phyloP scores from a whole-genome alignment of 2,888 invertebrate genomes.

The Charanyca ferruginea region DNA sequence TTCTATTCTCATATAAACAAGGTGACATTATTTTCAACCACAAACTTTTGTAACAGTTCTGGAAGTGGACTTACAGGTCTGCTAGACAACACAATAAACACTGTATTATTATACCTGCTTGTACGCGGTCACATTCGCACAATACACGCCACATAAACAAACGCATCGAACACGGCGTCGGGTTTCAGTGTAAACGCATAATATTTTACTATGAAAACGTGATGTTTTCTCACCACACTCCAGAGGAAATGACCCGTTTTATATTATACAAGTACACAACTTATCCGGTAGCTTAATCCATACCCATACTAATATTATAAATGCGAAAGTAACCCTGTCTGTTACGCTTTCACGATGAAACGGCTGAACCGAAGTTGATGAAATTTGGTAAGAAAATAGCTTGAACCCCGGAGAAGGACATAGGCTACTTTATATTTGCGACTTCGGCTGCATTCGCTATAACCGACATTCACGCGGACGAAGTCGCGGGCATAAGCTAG shows the following conservation, averaged over 20 bases:
- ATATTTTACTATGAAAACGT: constrained; percentile 77
- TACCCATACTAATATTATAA: too few species aligned
- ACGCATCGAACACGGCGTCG: constrained; percentile 68
- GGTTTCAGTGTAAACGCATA: constrained; percentile 72
- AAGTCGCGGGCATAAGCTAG: too few species aligned
- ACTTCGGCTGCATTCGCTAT: too few species aligned
- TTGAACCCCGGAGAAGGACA: too few species aligned
- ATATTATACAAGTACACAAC: constrained; percentile 34
- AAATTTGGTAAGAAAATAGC: too few species aligned
- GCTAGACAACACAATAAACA: constrained; percentile 64
- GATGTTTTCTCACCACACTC: constrained; percentile 69
- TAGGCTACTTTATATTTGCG: too few species aligned
- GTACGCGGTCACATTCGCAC: constrained; percentile 47
- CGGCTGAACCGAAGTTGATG: too few species aligned
- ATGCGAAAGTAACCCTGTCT: too few species aligned
- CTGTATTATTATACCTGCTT: constrained; percentile 45
- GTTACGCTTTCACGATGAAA: too few species aligned
- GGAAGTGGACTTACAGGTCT: constrained; percentile 49
- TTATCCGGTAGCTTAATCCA: constrained; percentile 46
- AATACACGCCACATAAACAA: constrained; percentile 64
- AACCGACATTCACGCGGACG: too few species aligned
- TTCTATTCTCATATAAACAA: constrained; percentile 20
- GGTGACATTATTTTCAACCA: constrained; percentile 54
- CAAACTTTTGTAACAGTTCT: constrained; percentile 67
- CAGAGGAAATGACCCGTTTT: constrained; percentile 60